Conservation (phyloP, 2,113 vertebrate species). For the Aegotheles bennettii region DNA sequence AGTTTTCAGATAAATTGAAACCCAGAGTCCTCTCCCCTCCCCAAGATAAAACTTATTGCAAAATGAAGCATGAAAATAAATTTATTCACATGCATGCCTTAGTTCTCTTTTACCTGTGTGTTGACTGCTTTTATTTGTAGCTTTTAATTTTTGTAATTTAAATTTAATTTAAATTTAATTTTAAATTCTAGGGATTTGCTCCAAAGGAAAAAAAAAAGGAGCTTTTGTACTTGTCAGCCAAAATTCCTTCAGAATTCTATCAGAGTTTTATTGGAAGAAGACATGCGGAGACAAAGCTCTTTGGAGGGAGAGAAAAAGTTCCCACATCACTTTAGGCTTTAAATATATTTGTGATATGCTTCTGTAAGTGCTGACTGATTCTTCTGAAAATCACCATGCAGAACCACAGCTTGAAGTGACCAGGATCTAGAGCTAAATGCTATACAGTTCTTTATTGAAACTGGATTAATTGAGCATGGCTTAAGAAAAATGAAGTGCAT, state of each 20-base stretch:
- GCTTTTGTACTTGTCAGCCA: not conserved
- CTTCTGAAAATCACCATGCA: not conserved
- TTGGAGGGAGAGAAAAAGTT: not conserved
- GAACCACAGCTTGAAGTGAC: not conserved
- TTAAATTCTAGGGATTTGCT: not conserved
- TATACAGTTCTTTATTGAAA: not conserved
- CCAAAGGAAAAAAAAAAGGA: rapidly evolving
- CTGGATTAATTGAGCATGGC: not conserved
- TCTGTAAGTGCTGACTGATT: not conserved
- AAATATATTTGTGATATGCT: not conserved
- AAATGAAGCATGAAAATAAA: not conserved
- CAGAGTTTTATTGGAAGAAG: not conserved
- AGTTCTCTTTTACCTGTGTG: not conserved
- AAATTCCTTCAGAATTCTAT: not conserved
- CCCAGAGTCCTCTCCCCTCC: not conserved
- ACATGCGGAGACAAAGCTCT: not conserved
- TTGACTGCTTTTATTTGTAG: not conserved
- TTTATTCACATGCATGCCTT: not conserved
- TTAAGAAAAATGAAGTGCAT: not conserved
- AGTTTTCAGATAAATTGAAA: not conserved
- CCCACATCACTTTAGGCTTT: not conserved
- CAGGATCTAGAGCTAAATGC: not conserved
- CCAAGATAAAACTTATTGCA: not conserved
- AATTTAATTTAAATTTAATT: not conserved
- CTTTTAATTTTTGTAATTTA: too few relatives aligned